These are phyloP conservation scores for Harpegnathos saltator DNA, from an alignment of 1,140 invertebrate species.

Conservation along the genomic window DNA sequence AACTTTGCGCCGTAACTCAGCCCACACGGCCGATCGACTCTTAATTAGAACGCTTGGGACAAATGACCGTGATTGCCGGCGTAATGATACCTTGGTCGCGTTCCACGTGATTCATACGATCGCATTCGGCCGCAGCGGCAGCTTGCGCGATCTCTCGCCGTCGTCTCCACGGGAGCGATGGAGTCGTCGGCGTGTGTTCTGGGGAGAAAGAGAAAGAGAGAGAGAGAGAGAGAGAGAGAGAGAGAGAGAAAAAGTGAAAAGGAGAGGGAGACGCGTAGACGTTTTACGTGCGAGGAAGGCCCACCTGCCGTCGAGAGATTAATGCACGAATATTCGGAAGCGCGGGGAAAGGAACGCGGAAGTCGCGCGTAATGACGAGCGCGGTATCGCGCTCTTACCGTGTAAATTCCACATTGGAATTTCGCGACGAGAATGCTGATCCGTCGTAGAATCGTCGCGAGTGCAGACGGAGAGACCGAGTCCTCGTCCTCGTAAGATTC, in stretches of 20 bases:
- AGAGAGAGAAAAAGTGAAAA: too few relatives aligned
- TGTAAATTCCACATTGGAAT: neutral
- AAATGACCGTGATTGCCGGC: slow-evolving; percentile 70
- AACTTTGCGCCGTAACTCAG: slow-evolving; percentile 53
- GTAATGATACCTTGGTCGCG: slow-evolving; percentile 74
- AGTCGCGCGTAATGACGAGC: neutral
- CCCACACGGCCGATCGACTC: slow-evolving; percentile 55
- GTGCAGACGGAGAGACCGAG: too few relatives aligned
- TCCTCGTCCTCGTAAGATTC: too few relatives aligned
- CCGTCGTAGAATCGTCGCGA: too few relatives aligned
- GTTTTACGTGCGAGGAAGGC: slow-evolving; percentile 5
- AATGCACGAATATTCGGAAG: too few relatives aligned
- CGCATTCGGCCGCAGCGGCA: slow-evolving; percentile 23
- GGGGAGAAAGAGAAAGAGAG: neutral
- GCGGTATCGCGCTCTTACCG: too few relatives aligned
- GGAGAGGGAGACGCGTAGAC: neutral
- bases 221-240: too few relatives aligned
- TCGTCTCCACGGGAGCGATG: slow-evolving; percentile 52
- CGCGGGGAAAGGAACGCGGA: slow-evolving; percentile 20
- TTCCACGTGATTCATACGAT: slow-evolving; percentile 70
- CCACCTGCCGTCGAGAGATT: neutral
- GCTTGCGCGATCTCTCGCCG: slow-evolving; percentile 27
- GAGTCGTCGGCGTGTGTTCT: slow-evolving; percentile 63
- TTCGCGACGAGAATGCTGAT: neutral
- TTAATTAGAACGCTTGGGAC: slow-evolving; percentile 71